Evolutionary conservation across 2,888 invertebrate genomes (phyloP), one percentile per base, ranked within the genome.

Genomic region (Globia sparganii): DNA sequence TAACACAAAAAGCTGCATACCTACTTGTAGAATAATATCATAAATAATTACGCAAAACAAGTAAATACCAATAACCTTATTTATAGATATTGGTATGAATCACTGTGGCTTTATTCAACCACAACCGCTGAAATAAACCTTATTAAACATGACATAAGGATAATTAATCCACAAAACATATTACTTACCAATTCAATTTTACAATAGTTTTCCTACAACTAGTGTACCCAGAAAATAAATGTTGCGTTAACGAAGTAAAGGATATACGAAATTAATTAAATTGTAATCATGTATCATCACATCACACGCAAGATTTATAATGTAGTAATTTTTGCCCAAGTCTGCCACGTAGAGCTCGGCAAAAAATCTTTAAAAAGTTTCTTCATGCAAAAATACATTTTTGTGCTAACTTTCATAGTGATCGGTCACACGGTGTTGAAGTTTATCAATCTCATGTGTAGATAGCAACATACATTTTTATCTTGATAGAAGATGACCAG

Each of bases 161-260:
- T 59, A 85, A 49, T 64, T 25, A 34, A 53, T 34, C 5, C 28
- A 5, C 18, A 80, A 53, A 62, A 75, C 56, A n/a, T n/a, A 28
- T 21, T 31, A 56, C 25, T n/a, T 56, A 77, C 37, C 6, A 18
- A 56, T n/a, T 25, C 4, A 53, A 53, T 66, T 65, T 25, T 25
- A 77, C 25, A 75, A 49, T 49, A 8, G 37, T 62, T 74, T 58
- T 58, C 56, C 56, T 58, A 2, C 13, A 28, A 28, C 8, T 37
- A 40, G 13, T 18, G 25, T 6, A 31, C 0, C 9, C 31, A 34
- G 53, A 40, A 72, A 72, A 71, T 40, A 15, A n/a, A 53, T 34
- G 5, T 43, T 15, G 15, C 9, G 15, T n/a, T 49, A 46, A 37
- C 13, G 13, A 34, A 28, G 46, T 40, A 8, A 11, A 9, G 11